These are phyloP conservation scores for Actinopyga echinites DNA, from an alignment of 53 echinoderm and acorn worm species.

Conservation along the genomic window DNA sequence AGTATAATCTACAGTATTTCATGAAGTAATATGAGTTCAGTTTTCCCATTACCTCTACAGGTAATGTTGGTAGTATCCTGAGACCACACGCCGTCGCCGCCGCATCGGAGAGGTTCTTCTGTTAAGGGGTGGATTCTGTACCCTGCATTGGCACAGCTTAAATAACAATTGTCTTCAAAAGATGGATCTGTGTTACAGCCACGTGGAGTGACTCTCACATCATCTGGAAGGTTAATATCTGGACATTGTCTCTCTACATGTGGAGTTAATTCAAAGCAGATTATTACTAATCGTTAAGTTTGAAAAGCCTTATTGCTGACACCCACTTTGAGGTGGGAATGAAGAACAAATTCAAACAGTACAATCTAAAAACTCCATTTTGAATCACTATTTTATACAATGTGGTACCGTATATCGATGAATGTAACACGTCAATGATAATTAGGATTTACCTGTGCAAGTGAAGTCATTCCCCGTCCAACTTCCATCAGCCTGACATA, in stretches of 20 bases:
- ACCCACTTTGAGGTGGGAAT: too few species aligned
- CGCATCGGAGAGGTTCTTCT: not conserved
- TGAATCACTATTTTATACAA: too few species aligned
- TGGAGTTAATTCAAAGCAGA: too few species aligned
- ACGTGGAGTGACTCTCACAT: not conserved
- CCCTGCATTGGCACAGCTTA: not conserved
- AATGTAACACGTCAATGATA: too few species aligned
- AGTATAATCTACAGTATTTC: too few species aligned
- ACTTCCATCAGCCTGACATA: not conserved
- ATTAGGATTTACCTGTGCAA: not conserved
- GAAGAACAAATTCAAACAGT: too few species aligned
- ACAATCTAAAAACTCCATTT: too few species aligned
- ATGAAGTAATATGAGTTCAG: too few species aligned
- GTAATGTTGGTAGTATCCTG: not conserved
- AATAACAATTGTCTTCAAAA: not conserved
- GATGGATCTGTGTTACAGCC: not conserved
- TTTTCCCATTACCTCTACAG: constrained; percentile 1
- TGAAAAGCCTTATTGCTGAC: too few species aligned
- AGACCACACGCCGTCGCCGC: not conserved
- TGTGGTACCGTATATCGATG: too few species aligned
- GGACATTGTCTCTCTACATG: not conserved
- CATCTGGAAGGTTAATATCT: not conserved
- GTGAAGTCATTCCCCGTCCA: not conserved
- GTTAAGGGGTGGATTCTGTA: not conserved
- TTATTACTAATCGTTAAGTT: too few species aligned